Conservation (phyloP, 1,140 invertebrate species). For the Dinothrombium tinctorium region DNA sequence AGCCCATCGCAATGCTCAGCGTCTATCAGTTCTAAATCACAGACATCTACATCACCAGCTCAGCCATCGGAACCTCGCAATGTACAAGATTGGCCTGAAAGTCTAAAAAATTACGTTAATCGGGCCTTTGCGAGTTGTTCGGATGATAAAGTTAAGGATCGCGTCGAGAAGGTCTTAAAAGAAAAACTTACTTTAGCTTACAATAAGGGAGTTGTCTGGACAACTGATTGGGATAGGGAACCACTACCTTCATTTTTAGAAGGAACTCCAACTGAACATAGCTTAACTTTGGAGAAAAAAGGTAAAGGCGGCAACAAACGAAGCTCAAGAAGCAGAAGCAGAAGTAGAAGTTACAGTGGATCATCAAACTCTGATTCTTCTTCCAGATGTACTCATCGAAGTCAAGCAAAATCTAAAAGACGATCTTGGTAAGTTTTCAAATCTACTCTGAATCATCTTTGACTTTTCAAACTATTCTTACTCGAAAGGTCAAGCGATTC, state of each 20-base stretch:
- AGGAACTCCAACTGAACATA: not conserved
- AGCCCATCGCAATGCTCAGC: no score
- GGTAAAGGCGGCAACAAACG: slow-evolving; percentile 2
- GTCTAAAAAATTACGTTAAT: slow-evolving; percentile 42
- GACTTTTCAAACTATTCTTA: not conserved
- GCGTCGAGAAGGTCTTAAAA: slow-evolving; percentile 75
- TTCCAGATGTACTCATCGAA: not conserved
- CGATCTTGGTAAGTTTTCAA: no score
- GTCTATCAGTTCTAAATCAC: no score
- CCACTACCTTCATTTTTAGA: no score
- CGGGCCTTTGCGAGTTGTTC: slow-evolving; percentile 70
- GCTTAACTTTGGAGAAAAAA: not conserved
- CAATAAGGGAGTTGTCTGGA: slow-evolving; percentile 54
- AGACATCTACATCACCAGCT: no score
- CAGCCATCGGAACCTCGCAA: no score
- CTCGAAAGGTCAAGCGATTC: no score
- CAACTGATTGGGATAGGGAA: slow-evolving; percentile 74
- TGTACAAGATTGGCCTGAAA: slow-evolving; percentile 13
- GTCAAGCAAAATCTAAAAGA: slow-evolving; percentile 1
- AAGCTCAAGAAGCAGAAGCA: no score
- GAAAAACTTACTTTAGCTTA: slow-evolving; percentile 69
- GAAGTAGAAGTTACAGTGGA: not conserved
- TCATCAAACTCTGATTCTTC: no score
- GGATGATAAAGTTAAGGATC: slow-evolving; percentile 63
- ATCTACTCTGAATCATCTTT: no score